Evolutionary conservation across 2,797 vertebrate genomes (phyloP).

Genomic region (Rhabdomys pumilio): DNA sequence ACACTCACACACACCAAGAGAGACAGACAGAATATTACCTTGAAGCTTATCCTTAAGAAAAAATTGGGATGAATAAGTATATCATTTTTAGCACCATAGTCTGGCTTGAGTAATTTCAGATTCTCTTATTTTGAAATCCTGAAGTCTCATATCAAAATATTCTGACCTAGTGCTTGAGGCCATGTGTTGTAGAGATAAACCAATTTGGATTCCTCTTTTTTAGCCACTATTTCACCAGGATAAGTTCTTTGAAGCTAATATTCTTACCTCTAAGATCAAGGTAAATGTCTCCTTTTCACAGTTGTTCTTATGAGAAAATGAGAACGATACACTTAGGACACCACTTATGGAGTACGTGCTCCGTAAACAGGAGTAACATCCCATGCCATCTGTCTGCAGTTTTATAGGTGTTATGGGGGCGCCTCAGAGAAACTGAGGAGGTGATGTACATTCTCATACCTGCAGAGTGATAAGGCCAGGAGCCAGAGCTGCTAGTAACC

Average conservation of each 20-base stretch:
- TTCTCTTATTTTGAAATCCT: conserved; percentile 29
- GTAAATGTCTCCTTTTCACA: conserved; percentile 27
- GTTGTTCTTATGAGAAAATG: conserved; percentile 43
- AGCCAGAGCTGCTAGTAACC: background rate
- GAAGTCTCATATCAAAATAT: background rate
- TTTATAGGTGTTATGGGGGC: background rate
- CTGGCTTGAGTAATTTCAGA: conserved; percentile 8
- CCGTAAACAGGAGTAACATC: background rate
- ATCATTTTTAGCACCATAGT: background rate
- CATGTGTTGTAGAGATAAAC: conserved; percentile 39
- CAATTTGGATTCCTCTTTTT: conserved; percentile 1
- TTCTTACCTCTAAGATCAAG: background rate
- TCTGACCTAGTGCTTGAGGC: conserved; percentile 30
- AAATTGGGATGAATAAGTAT: background rate
- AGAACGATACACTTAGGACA: background rate
- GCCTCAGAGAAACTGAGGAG: background rate
- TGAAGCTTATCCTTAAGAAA: background rate
- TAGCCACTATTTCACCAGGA: background rate
- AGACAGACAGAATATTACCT: background rate
- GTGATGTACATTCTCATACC: background rate
- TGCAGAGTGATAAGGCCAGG: background rate
- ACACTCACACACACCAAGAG: background rate
- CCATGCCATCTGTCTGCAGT: background rate
- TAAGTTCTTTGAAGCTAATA: conserved; percentile 44
- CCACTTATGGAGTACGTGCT: conserved; percentile 3